A percentile compares a stretch with the other conserved stretches of the same genome.
Conservation (phyloP, 2,113 vertebrate genomes). For the Cyprinodon tularosa region DNA sequence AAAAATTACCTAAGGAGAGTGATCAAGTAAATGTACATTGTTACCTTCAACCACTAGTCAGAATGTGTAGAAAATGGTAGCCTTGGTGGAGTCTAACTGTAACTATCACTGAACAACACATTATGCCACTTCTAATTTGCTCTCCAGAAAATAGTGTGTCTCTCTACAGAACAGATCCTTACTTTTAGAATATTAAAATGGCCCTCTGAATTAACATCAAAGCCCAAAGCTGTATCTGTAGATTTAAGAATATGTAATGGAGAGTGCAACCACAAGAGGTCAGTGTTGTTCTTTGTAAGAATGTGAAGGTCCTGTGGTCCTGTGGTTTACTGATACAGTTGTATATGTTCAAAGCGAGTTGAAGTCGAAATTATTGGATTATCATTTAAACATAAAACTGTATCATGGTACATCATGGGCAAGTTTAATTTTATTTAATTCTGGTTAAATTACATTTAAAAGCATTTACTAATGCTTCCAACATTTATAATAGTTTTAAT, state of each 20-base stretch:
- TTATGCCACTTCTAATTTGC: too few relatives aligned
- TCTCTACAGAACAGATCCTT: neutral
- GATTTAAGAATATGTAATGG: neutral
- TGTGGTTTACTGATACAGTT: neutral
- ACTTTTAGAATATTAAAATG: neutral
- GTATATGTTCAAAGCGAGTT: neutral
- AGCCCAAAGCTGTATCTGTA: neutral
- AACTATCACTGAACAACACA: too few relatives aligned
- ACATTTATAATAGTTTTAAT: neutral
- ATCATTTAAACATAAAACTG: neutral
- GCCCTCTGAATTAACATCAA: neutral
- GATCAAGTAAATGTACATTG: too few relatives aligned
- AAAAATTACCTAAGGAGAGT: too few relatives aligned
- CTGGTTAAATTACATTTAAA: neutral
- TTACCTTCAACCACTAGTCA: too few relatives aligned
- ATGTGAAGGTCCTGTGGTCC: neutral
- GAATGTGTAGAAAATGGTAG: too few relatives aligned
- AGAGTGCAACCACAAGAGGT: slow-evolving; percentile 30
- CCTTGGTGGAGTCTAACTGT: too few relatives aligned
- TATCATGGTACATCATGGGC: neutral
- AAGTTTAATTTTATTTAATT: neutral
- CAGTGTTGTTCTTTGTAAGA: slow-evolving; percentile 35
- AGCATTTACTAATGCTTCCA: neutral
- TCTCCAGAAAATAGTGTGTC: too few relatives aligned
- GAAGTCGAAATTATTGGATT: neutral